These are phyloP conservation scores for Oscheius myriophilus DNA, from an alignment of 2,888 invertebrate genomes.

Conservation along the genomic window DNA sequence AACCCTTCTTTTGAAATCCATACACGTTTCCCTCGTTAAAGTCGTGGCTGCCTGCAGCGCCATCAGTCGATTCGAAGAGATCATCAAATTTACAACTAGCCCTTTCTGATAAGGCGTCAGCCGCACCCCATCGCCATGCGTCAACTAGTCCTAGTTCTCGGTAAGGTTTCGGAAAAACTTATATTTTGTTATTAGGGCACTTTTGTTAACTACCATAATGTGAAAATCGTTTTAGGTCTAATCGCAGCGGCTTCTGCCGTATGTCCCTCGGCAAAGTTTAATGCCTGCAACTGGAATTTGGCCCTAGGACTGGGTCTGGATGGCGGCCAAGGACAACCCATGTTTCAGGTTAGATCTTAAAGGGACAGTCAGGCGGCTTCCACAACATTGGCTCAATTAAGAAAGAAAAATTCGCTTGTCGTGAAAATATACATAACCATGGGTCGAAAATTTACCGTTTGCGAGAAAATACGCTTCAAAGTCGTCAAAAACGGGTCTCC, in stretches of 20 bases:
- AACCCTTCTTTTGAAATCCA: too few species aligned
- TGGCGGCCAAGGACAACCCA: constrained; percentile 15
- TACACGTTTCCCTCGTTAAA: too few species aligned
- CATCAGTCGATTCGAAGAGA: not conserved
- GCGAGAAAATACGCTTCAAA: too few species aligned
- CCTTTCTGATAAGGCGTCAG: constrained; percentile 23
- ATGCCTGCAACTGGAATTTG: constrained; percentile 9
- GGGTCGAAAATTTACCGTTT: too few species aligned
- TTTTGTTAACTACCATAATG: too few species aligned
- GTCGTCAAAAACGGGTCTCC: too few species aligned
- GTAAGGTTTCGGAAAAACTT: not conserved
- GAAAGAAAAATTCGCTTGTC: too few species aligned
- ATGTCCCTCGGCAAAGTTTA: not conserved
- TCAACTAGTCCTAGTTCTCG: constrained; percentile 14
- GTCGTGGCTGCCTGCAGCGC: too few species aligned
- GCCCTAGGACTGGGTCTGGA: constrained; percentile 1
- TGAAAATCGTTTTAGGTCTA: not conserved
- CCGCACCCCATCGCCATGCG: constrained; percentile 21
- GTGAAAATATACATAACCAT: too few species aligned
- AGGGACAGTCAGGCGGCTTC: too few species aligned
- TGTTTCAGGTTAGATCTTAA: constrained; percentile 8
- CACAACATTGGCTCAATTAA: too few species aligned
- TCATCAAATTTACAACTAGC: constrained; percentile 24
- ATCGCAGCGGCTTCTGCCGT: not conserved
- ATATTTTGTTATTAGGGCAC: too few species aligned